Evolutionary conservation across 2,797 vertebrate species (phyloP), one percentile per base, ranked within the genome.

Genomic region (Uromys caudimaculatus): DNA sequence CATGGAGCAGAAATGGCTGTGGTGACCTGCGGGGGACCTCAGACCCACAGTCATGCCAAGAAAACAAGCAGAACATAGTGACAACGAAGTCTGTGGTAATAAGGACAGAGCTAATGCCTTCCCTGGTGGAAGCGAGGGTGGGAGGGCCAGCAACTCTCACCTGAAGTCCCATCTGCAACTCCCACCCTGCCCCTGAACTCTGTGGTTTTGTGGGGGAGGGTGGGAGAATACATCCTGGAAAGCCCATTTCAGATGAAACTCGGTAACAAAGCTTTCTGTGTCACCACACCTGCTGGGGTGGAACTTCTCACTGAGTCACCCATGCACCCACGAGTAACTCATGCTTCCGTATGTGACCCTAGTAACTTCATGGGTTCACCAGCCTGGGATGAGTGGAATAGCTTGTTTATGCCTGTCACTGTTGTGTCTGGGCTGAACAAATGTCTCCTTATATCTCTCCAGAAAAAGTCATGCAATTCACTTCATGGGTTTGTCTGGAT

Each of bases 401-500:
- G 14, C 13, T 21, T 87, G 23, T 89, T 67, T 38, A 29, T 29
- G 10, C 17, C n/a, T 75, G 52, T 75, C 27, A 2, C 41, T 58
- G 38, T 88, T 75, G 24, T 58, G 21, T 50, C 71, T 75, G 52
- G 24, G 52, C n/a, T 56, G 10, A 58, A 35, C n/a, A 47, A 41
- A 35, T 44, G 27, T 56, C 60, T 76, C 86, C 58, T 58, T 38
- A 73, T 14, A 56, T 87, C 69, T 58, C 71, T 75, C 86, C 54
- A 58, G 69, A 44, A 75, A 60, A 58, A 75, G 24, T 29, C 52
- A 44, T 73, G 38, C 27, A 58, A 16, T 75, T 32, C 38, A 44
- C 85, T 89, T 69, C 83, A 81, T 77, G 44, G 90, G 47, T 81
- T 81, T 94, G 27, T 92, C 73, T 64, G 58, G 85, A 29, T 27